Evolutionary conservation across 2,888 invertebrate species (phyloP).

Genomic region (Sesia bembeciformis): DNA sequence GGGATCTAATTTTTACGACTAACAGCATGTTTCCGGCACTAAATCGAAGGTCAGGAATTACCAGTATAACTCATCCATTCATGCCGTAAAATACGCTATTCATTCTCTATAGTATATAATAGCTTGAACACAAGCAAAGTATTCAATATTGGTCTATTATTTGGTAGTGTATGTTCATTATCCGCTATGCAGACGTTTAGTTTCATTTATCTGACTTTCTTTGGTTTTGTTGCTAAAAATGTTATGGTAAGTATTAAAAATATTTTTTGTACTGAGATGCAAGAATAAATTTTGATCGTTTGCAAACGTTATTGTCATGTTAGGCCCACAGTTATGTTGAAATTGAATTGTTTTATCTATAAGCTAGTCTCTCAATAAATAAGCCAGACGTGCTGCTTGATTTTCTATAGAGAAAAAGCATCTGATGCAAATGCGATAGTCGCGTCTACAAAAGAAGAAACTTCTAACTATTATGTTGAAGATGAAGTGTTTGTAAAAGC

Average conservation of each 20-base stretch:
- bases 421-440: too few species aligned
- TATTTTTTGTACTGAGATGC: too few species aligned
- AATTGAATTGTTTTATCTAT: too few species aligned
- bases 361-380: too few species aligned
- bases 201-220: background rate
- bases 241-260: conserved; percentile 10
- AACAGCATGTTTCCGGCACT: conserved; percentile 17
- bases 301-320: too few species aligned
- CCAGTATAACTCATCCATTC: background rate
- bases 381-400: too few species aligned
- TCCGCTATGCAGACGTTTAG: background rate
- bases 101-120: background rate
- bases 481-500: too few species aligned
- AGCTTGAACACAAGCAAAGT: background rate
- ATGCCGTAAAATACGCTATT: background rate
- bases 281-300: too few species aligned
- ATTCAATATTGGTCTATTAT: background rate
- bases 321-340: too few species aligned
- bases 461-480: too few species aligned
- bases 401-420: too few species aligned
- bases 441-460: too few species aligned
- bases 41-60: conserved; percentile 1
- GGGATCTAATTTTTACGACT: background rate
- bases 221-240: conserved; percentile 3
- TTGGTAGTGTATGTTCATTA: background rate